Evolutionary conservation across 1,140 invertebrate genomes (phyloP), one percentile per base, ranked within the genome.

Genomic region (Neodiprion lecontei): DNA sequence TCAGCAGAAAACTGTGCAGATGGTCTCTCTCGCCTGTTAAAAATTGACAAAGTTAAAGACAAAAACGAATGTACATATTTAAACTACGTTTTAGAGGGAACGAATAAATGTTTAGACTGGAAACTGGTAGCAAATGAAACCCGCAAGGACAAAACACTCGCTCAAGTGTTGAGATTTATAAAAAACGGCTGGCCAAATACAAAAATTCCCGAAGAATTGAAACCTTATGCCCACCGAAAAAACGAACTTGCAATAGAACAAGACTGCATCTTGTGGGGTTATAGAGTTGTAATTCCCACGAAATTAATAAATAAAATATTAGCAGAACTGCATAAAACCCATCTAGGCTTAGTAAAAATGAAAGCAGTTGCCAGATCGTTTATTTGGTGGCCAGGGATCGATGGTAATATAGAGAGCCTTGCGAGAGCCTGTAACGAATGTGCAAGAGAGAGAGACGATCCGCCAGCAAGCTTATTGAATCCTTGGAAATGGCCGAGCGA

Each of bases 1-100:
- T 74, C 70, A 14, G 23, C 69, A 67, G 72, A 77, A 14, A 77
- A 81, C 70, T 72, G 76, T 69, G 82, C 81, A 9, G 82, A 85
- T 74, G 76, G 74, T 8, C 72, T 84, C 11, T 82, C 79, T 7
- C 50, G 84, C n/a, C 71, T 80, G 8, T 66, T 65, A 49, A 69
- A 69, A 53, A 10, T n/a, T 53, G 50, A 53, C 1, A 11, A 10
- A 14, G 50, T 11, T 11, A 14, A 1, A 11, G n/a, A 53, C 50
- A 14, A 53, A 53, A 10, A 10, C n/a, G 10, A 10, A 53, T 10
- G 10, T 11, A 14, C 50, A 11, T 53, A 53, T 53, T n/a, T 53
- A 53, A 53, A 53, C n/a, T 10, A 53, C n/a, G n/a, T 53, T 53
- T 10, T 1, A 11, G 50, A 53, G n/a, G n/a, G 10, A 10, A 14